phyloP scores from a whole-genome alignment of 2,113 vertebrate species.

The Gulo gulo region DNA sequence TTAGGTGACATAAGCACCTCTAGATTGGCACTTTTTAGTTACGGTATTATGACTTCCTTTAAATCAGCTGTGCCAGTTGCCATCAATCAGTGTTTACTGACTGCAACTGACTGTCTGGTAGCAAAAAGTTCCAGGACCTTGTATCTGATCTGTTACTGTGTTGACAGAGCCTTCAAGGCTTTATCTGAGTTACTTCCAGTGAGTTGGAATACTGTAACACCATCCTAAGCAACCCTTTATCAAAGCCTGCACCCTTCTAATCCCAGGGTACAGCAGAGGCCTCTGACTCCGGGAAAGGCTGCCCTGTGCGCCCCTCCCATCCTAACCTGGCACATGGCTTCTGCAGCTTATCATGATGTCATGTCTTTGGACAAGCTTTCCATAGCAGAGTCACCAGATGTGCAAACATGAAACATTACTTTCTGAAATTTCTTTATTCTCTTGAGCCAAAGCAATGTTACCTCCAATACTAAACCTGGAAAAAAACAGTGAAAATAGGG shows the following conservation, averaged over 20 bases:
- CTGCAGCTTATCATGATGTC: neutral
- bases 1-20: neutral
- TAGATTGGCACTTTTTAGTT: neutral
- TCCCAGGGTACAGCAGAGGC: neutral
- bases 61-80: neutral
- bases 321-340: neutral
- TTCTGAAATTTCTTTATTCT: neutral
- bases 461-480: neutral
- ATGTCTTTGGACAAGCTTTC: neutral
- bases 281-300: neutral
- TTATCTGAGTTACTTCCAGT: neutral
- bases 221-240: neutral
- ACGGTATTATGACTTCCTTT: neutral
- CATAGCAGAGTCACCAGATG: neutral
- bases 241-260: neutral
- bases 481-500: neutral
- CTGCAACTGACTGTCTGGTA: neutral
- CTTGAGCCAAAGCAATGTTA: neutral
- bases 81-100: conserved; percentile 1
- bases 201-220: neutral
- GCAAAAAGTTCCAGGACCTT: neutral
- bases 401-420: neutral
- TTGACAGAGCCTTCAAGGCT: neutral
- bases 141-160: neutral
- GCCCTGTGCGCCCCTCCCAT: neutral